Percentiles rank a stretch among this genome's conserved stretches.
phyloP scores from a whole-genome alignment of 2,888 invertebrate genomes.

The Melieria picta region DNA sequence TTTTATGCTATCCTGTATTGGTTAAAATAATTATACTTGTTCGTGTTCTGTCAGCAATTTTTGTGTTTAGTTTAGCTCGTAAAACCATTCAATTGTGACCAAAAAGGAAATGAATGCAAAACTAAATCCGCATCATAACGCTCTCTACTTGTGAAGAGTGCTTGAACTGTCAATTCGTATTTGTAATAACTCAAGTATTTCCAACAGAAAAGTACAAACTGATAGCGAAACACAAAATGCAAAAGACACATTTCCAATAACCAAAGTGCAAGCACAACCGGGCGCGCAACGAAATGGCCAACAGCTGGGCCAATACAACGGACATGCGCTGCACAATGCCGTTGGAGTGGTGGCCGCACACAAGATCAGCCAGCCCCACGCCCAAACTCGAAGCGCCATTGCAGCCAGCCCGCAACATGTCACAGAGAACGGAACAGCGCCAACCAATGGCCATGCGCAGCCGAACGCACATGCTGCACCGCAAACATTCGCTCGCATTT shows the following conservation, averaged over 20 bases:
- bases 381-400: not conserved
- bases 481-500: not conserved
- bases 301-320: not conserved
- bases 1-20: not conserved
- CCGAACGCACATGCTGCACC: not conserved
- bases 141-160: no score
- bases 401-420: not conserved
- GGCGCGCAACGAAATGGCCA: constrained; percentile 12
- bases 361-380: not conserved
- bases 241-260: constrained; percentile 10
- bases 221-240: constrained; percentile 30
- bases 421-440: not conserved
- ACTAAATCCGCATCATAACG: no score
- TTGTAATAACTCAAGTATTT: constrained; percentile 12
- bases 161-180: no score
- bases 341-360: not conserved
- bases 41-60: no score
- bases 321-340: not conserved
- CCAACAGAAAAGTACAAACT: constrained; percentile 41
- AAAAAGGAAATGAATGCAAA: no score
- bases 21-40: no score
- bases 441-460: not conserved
- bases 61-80: no score
- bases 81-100: no score
- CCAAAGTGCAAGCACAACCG: constrained; percentile 12